Conservation (phyloP, 1,140 invertebrate genomes). For the Trichonephila inaurata region DNA sequence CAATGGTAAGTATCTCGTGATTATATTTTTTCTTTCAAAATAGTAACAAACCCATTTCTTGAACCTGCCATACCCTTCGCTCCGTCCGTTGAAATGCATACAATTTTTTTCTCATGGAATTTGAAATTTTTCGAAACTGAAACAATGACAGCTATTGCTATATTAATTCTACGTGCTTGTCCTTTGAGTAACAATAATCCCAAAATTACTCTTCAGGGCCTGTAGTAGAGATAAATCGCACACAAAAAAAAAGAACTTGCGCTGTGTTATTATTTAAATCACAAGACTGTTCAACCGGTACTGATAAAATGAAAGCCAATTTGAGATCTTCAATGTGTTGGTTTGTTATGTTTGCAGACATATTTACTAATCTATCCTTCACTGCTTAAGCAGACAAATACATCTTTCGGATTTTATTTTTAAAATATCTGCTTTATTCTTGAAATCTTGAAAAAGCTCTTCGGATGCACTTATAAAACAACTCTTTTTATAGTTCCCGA, state of each 20-base stretch:
- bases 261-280: background rate
- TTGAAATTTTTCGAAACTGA: background rate
- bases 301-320: background rate
- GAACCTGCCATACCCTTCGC: conserved; percentile 54
- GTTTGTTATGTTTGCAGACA: background rate
- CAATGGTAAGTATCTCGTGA: conserved; percentile 55
- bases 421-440: background rate
- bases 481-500: conserved; percentile 44
- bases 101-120: background rate
- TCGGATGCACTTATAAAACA: conserved; percentile 62
- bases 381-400: background rate
- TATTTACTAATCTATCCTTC: background rate
- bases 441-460: background rate
- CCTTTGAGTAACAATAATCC: background rate
- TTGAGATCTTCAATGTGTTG: background rate
- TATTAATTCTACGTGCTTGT: background rate
- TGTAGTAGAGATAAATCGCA: background rate
- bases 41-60: background rate
- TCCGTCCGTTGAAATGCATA: background rate
- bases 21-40: background rate
- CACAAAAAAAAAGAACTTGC: background rate
- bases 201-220: background rate
- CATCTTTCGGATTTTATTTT: background rate
- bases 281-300: background rate
- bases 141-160: background rate